Base-by-base conservation (phyloP, 2,888 invertebrate genomes). In the Spilosoma lubricipeda region DNA sequence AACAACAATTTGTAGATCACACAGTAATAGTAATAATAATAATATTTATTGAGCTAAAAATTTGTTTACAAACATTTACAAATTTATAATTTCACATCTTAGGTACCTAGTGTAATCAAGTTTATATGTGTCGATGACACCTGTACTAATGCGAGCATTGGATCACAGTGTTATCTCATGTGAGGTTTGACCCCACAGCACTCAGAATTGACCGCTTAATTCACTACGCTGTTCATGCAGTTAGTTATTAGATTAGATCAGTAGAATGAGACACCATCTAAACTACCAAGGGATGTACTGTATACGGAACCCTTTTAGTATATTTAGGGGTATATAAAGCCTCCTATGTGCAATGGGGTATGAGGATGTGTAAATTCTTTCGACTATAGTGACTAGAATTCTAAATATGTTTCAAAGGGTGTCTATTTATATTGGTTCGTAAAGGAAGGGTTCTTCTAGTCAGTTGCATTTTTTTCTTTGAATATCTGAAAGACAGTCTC, bases 241-340 rank as follows among this genome's bases (percentile, higher is more conserved):
- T 45, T 74, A 48, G 8, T 52, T 11, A 69, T 80, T 79, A 73
- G 64, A 13, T 68, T 42, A 73, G 65, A 64, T 71, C 75, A 76
- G 76, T 74, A 70, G 56, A 70, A 70, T 56, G 39, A 45, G 65
- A 59, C 27, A 52, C 69, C 23, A 11, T 15, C 23, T 56, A 45
- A 15, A 8, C 36, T 59, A 48, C n/a, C 45, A 63, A 72, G 67
- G 42, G 7, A 45, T 59, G 36, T 63, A 72, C 63, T 63, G 48
- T 33, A 15, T 71, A n/a, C 13, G 56, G 56, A 33, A 48, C 63
- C 33, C 42, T 67, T 67, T 56, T 8, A 30, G 15, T 56, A 66
- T 67, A 27, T 72, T 67, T 63, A 36, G 5, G 63, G 42, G 45
- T 27, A 69, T 73, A 39, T 48, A n/a, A 68, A 27, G 36, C 52